Evolutionary conservation across 2,797 vertebrate genomes (phyloP), one percentile per base, ranked within the genome.

Genomic region (Pangasius mekongensis): DNA sequence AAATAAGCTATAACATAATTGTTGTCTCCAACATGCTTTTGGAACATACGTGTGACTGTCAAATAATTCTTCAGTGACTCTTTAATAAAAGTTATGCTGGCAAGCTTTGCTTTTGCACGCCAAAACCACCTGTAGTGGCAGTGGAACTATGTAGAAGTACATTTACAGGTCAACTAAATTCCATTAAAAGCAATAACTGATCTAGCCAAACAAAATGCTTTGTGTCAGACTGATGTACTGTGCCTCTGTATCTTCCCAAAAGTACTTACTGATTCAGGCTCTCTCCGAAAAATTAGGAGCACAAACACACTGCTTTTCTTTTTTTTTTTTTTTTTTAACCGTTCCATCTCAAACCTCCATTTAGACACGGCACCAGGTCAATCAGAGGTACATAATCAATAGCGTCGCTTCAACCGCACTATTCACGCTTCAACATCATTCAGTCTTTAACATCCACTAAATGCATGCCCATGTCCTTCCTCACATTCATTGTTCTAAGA

Each of bases 261-360:
- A 62, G 5, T 36, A 62, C 22, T 18, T 24, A 36, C 10, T 5
- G 33, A 62, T 80, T 52, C n/a, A 71, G 47, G 18, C 18, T 86
- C 77, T 85, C n/a, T 54, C 82, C 58, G 74, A 67, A 81, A 86
- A 91, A 91, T 88, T 88, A 89, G 80, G 89, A 94, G 93, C 94
- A 94, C 94, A 89, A 90, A 92, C 47, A 47, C 22, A n/a, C 5
- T 2, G 5, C 14, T 49, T 3, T 49, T 54, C 30, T 9, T 36
- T 83, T 20, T 11, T 13, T 58, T n/a, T 71, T 80, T 33, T 33
- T 33, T 33, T 33, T 33, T 33, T 39, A 9, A 47, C 7, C 14
- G 22, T 67, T 60, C 24, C 60, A 54, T 18, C 52, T 64, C 24
- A 83, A 87, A 60, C 87, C 49, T 62, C 66, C 64, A 3, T 56